Conservation (phyloP, 2,113 vertebrate genomes). For the Mohoua ochrocephala region DNA sequence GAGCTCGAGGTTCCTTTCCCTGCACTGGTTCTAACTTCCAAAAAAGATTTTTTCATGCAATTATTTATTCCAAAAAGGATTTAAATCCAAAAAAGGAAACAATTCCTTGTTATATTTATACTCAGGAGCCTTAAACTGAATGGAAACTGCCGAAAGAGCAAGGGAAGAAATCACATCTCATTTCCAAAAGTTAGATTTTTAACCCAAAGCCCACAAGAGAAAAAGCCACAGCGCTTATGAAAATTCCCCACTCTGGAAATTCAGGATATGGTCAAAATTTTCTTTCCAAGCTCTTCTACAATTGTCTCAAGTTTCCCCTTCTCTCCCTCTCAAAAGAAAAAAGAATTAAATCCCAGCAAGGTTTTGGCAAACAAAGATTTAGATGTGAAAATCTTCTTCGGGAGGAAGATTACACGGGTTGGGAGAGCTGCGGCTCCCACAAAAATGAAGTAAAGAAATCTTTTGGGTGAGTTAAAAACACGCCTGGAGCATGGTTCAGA, state of each 20-base stretch:
- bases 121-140: background rate
- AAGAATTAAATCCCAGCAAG: background rate
- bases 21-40: background rate
- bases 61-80: background rate
- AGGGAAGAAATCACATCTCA: accelerated
- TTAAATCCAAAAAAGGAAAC: background rate
- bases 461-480: background rate
- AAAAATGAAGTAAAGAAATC: background rate
- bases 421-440: background rate
- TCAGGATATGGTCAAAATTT: background rate
- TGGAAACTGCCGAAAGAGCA: background rate
- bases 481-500: background rate
- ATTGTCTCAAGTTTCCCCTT: background rate
- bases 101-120: background rate
- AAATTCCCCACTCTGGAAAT: background rate
- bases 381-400: background rate
- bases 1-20: background rate
- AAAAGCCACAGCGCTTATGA: background rate
- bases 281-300: background rate
- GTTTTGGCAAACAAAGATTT: background rate
- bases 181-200: background rate
- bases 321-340: background rate
- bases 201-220: background rate
- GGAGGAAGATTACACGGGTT: background rate
- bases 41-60: background rate